These are phyloP conservation scores for Pomacea canaliculata DNA, from an alignment of 2,888 invertebrate genomes.

Conservation along the genomic window DNA sequence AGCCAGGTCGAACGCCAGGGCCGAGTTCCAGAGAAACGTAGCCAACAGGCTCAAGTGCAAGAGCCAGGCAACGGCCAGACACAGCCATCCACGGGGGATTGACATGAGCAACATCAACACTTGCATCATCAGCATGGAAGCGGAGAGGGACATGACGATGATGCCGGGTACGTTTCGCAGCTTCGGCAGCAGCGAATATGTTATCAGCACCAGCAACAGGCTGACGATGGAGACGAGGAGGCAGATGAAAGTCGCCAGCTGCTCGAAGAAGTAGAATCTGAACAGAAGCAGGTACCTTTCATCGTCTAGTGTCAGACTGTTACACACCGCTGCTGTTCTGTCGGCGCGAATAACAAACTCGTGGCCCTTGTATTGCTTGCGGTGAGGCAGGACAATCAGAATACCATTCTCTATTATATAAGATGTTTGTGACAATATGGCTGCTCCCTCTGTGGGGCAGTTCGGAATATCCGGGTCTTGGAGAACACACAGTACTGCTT, in stretches of 20 bases:
- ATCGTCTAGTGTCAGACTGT: not conserved
- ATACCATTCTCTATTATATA: not conserved
- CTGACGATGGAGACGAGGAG: conserved; percentile 17
- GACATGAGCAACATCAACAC: conserved; percentile 17
- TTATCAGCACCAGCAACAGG: conserved; percentile 11
- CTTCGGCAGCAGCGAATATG: conserved; percentile 22
- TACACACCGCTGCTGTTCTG: not conserved
- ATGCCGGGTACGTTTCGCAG: conserved; percentile 30
- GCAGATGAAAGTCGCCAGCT: not conserved
- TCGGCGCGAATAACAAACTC: not conserved
- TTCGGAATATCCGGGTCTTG: not conserved
- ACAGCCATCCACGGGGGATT: conserved; percentile 19
- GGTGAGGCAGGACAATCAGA: not conserved
- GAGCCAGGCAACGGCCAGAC: conserved; percentile 24
- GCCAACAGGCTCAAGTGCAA: conserved; percentile 27
- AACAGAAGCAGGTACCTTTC: not conserved
- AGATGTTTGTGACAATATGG: not conserved
- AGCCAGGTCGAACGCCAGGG: conserved; percentile 26
- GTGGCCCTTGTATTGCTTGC: not conserved
- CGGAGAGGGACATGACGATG: conserved; percentile 32
- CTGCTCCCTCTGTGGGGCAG: not conserved
- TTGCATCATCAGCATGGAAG: conserved; percentile 25
- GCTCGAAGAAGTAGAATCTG: not conserved
- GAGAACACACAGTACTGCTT: not conserved
- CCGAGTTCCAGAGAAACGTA: conserved; percentile 28